Conservation (phyloP, 2,888 invertebrate species). For the Drosophila pseudotalamancana region DNA sequence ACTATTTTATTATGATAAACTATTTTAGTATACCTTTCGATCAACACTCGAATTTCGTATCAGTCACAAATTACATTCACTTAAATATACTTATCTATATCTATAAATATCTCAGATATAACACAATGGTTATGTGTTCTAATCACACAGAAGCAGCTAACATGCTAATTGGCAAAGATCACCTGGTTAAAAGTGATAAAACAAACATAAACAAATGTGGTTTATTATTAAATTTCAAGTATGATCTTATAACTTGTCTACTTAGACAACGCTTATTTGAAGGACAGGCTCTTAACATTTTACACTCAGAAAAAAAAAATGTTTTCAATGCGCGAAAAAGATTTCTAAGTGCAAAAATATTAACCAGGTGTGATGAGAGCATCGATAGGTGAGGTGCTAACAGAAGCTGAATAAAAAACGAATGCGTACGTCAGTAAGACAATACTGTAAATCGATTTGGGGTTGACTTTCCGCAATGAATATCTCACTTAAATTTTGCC, state of each 20-base stretch:
- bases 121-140: background rate
- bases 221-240: too few relatives aligned
- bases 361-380: slow-evolving; percentile 37
- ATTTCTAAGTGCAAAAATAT: slow-evolving; percentile 27
- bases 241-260: too few relatives aligned
- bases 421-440: slow-evolving; percentile 1
- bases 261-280: too few relatives aligned
- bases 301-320: slow-evolving; percentile 1
- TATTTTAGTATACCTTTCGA: too few relatives aligned
- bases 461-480: too few relatives aligned
- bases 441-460: too few relatives aligned
- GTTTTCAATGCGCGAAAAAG: slow-evolving; percentile 9
- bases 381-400: slow-evolving; percentile 8
- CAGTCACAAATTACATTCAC: too few relatives aligned
- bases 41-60: too few relatives aligned
- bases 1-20: too few relatives aligned
- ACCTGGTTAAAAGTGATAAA: background rate
- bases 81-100: too few relatives aligned
- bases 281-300: too few relatives aligned
- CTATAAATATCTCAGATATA: too few relatives aligned
- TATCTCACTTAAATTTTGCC: slow-evolving; percentile 1
- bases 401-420: background rate
- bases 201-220: slow-evolving; percentile 1
- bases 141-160: background rate
- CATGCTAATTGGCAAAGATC: background rate